phyloP scores from a whole-genome alignment of 1,140 invertebrate genomes.

The Palaemon carinicauda region DNA sequence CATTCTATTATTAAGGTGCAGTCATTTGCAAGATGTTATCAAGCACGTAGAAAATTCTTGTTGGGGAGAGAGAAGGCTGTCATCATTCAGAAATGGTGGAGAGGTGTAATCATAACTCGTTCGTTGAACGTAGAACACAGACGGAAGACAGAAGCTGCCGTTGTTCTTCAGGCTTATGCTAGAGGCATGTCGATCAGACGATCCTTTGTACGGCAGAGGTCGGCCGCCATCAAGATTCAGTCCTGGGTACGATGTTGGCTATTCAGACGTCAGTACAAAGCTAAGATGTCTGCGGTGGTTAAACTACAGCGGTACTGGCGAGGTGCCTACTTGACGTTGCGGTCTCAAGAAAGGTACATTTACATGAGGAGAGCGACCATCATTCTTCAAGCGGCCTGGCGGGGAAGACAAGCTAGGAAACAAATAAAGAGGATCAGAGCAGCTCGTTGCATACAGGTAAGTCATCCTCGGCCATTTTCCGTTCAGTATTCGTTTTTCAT shows the following conservation, averaged over 20 bases:
- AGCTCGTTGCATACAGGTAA: slow-evolving; percentile 51
- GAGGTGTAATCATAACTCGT: not conserved
- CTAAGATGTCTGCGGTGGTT: slow-evolving; percentile 26
- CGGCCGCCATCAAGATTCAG: slow-evolving; percentile 7
- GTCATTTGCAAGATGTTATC: not conserved
- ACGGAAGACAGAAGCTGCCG: not conserved
- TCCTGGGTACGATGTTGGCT: not conserved
- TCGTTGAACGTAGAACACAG: not conserved
- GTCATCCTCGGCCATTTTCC: no score
- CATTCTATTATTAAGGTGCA: not conserved
- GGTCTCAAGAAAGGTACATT: slow-evolving; percentile 43
- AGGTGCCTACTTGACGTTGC: slow-evolving; percentile 35
- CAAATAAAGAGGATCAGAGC: slow-evolving; percentile 15
- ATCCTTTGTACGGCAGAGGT: not conserved
- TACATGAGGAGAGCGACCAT: slow-evolving; percentile 46
- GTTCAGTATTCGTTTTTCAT: no score
- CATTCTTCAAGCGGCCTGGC: slow-evolving; percentile 52
- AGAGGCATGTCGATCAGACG: not conserved
- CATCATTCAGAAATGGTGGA: slow-evolving; percentile 11
- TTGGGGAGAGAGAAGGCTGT: not conserved
- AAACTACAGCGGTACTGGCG: slow-evolving; percentile 52
- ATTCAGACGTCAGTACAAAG: not conserved
- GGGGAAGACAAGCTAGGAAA: slow-evolving; percentile 12
- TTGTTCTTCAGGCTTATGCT: slow-evolving; percentile 1
- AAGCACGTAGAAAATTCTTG: not conserved